phyloP scores from a whole-genome alignment of 2,888 invertebrate species.

The Nymphalis polychloros region DNA sequence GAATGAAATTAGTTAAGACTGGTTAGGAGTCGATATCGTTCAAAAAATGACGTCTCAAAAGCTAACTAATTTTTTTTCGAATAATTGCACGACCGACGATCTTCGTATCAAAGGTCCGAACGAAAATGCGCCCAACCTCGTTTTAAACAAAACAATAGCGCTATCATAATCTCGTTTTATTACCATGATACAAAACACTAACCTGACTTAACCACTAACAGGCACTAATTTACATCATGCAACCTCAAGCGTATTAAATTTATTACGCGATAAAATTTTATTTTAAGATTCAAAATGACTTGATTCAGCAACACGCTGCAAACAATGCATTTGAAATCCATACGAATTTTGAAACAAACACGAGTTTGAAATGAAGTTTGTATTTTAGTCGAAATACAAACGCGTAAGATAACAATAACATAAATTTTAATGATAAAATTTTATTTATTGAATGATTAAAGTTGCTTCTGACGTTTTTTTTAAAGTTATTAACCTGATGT shows the following conservation, averaged over 20 bases:
- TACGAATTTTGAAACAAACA: background rate
- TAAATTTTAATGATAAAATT: too few species aligned
- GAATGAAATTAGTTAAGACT: too few species aligned
- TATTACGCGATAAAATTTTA: conserved; percentile 23
- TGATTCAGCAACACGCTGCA: background rate
- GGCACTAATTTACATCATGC: background rate
- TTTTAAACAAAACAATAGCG: background rate
- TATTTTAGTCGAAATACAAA: too few species aligned
- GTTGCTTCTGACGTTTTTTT: too few species aligned
- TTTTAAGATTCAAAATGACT: background rate
- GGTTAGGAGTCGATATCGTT: too few species aligned
- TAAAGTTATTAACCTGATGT: too few species aligned
- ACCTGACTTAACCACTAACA: background rate
- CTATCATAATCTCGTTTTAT: background rate
- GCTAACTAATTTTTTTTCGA: too few species aligned
- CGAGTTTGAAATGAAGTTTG: too few species aligned
- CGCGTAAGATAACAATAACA: too few species aligned
- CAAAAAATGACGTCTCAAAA: too few species aligned
- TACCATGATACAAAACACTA: background rate
- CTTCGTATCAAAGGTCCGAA: background rate
- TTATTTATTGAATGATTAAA: too few species aligned
- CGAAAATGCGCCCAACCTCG: background rate
- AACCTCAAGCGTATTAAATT: conserved; percentile 8
- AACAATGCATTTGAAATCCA: background rate
- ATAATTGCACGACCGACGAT: too few species aligned